phyloP scores from a whole-genome alignment of 2,888 invertebrate genomes.

The Tuberolachnus salignus region DNA sequence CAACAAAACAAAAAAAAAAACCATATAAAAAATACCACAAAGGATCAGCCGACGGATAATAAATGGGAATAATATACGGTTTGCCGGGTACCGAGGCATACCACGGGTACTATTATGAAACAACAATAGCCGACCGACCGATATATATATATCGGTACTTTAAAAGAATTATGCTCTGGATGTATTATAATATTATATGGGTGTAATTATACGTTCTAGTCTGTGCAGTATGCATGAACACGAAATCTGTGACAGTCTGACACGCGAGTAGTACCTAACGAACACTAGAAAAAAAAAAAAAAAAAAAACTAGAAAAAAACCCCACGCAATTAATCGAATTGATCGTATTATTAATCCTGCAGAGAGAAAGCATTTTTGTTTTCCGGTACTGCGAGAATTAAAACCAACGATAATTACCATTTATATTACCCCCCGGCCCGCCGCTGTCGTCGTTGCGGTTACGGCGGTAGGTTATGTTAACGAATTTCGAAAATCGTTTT shows the following conservation, averaged over 20 bases:
- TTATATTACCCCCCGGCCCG: too few species aligned
- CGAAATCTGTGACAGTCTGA: slow-evolving; percentile 23
- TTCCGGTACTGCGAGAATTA: too few species aligned
- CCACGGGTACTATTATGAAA: slow-evolving; percentile 17
- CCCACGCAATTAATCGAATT: slow-evolving; percentile 26
- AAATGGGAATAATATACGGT: slow-evolving; percentile 33
- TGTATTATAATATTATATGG: background rate
- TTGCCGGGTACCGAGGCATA: slow-evolving; percentile 4
- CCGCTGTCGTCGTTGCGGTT: too few species aligned
- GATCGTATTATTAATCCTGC: too few species aligned
- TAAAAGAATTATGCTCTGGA: slow-evolving; percentile 26
- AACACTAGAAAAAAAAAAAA: background rate
- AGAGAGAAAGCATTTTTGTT: slow-evolving; percentile 45
- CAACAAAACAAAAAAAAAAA: slow-evolving; percentile 2
- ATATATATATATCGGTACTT: background rate
- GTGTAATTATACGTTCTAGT: slow-evolving; percentile 11
- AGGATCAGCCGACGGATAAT: slow-evolving; percentile 28
- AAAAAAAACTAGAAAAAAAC: too few species aligned
- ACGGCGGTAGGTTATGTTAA: too few species aligned
- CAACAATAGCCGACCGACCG: slow-evolving; percentile 15
- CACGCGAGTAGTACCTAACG: background rate
- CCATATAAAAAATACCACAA: slow-evolving; percentile 4
- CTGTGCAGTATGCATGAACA: slow-evolving; percentile 17
- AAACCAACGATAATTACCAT: too few species aligned
- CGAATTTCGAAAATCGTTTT: too few species aligned